Evolutionary conservation across 2,113 vertebrate genomes (phyloP), one percentile per base, ranked within the genome.

Genomic region (Ceyx melanurus): DNA sequence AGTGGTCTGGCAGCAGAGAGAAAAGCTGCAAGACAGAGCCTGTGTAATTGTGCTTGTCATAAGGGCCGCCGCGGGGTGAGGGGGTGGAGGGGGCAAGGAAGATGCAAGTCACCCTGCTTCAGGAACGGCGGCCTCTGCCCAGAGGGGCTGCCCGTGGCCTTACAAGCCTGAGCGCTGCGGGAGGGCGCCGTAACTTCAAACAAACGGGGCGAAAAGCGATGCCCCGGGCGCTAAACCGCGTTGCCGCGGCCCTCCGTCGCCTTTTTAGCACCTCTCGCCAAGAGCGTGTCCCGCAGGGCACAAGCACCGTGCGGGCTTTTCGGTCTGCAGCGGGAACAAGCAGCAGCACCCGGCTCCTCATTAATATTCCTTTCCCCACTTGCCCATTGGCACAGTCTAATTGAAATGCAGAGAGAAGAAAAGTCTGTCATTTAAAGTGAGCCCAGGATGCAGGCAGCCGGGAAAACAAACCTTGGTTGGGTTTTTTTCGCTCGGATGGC

Each of bases 381-480:
- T 90, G 80, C 89, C 96, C 94, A 82, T 89, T 96, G 94, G 89
- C 96, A 95, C 84, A 86, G 73, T 19, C 96, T 98, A 96, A 98
- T 97, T 97, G 93, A 96, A 97, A 98, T 97, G 96, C 97, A 89
- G 95, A 70, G 92, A 94, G 92, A 89, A 94, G 94, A 94, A 92
- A 97, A 88, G 87, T 93, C 89, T 95, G 54, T 88, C 97, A 78
- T 96, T 97, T 95, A 76, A 96, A 86, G 64, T 18, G 72, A 93
- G 83, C 79, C 74, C 64, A 20, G 70, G 64, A 46, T 81, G 70
- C 73, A 82, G 81, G 73, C 85, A 92, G 86, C 71, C 83, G 54
- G 82, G 86, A 50, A 87, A 93, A 91, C 74, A 58, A 88, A 79
- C 48, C 53, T 46, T 70, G 57, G 29, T 10, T 21, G 35, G 35